Base-by-base conservation (phyloP, 2,797 vertebrate genomes). In the Eulemur coronatus region DNA sequence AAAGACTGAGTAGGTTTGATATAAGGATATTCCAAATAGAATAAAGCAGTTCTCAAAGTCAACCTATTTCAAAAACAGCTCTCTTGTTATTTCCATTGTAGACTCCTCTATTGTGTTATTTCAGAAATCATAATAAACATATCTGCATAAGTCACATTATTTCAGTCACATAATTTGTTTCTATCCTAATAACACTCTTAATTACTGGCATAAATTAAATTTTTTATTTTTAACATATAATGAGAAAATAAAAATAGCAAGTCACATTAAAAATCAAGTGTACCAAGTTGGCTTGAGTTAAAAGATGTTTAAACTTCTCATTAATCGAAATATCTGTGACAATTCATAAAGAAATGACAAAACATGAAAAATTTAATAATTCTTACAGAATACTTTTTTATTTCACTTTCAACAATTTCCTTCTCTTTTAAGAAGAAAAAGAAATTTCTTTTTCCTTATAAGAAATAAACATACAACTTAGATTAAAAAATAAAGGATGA, bases 231-330 rank as follows among this genome's bases (percentile, higher is more conserved):
- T 95, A 38, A 80, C 48, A 85, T 72, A 0, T 0, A 24, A 73
- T 59, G 4, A 46, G 17, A 33, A 30, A 80, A 72, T 80, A 97
- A 18, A 82, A 46, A 88, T 85, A 89, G 10, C 28, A 73, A 94
- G 4, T 46, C 7, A 24, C 88, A 93, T 97, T 98, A 97, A 96
- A 97, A 95, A 97, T 95, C 33, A 97, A 97, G 50, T 96, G 52
- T 38, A 95, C 90, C 67, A n/a, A 90, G 89, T 94, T 91, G 2
- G 91, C 10, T 22, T 98, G 69, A 94, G 0, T 94, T 98, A 94
- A 97, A 96, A 96, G 84, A 4, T 82, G 30, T 95, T 97, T 96
- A 97, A 91, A 41, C 41, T 95, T 79, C 6, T 26, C 12, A 89
- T 92, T 97, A 97, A 92, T 91, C 30, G 35, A 92, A 94, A 90